Conservation (phyloP, 2,888 invertebrate species). For the Melanostoma scalare region DNA sequence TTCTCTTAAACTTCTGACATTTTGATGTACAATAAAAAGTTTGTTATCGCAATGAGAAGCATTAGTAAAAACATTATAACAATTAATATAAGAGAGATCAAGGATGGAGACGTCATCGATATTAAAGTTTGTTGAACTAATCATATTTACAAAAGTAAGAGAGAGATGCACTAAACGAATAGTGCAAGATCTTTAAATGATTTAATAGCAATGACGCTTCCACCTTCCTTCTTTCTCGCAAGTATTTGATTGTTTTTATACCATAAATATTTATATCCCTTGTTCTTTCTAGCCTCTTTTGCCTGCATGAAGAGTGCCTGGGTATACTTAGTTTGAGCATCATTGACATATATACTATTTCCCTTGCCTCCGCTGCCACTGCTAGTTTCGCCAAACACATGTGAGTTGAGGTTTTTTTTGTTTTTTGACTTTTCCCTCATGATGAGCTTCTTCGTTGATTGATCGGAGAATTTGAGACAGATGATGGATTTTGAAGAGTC, state of each 20-base stretch:
- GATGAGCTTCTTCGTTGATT: slow-evolving; percentile 21
- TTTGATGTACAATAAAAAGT: slow-evolving; percentile 32
- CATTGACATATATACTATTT: slow-evolving; percentile 18
- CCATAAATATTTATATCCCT: slow-evolving; percentile 42
- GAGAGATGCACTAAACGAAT: slow-evolving; percentile 13
- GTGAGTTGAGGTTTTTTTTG: slow-evolving; percentile 31
- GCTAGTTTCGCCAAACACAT: background rate
- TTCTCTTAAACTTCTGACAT: slow-evolving; percentile 35
- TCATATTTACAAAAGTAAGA: background rate
- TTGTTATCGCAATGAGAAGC: slow-evolving; percentile 12
- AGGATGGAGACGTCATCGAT: slow-evolving; percentile 28
- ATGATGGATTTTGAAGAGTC: slow-evolving; percentile 5
- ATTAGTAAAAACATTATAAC: slow-evolving; percentile 6
- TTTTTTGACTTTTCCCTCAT: slow-evolving; percentile 21
- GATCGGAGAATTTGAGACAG: slow-evolving; percentile 22
- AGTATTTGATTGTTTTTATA: slow-evolving; percentile 43
- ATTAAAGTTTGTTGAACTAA: background rate
- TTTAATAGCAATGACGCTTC: slow-evolving; percentile 40
- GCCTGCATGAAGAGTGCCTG: slow-evolving; percentile 40
- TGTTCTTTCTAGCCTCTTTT: slow-evolving; percentile 16
- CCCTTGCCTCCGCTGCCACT: slow-evolving; percentile 7
- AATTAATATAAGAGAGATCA: background rate
- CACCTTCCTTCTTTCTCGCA: slow-evolving; percentile 37
- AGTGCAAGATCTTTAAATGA: slow-evolving; percentile 48
- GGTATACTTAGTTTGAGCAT: slow-evolving; percentile 38